Percentiles rank a stretch among this genome's conserved stretches.
Evolutionary conservation across 2,797 vertebrate genomes (phyloP).

Genomic region (Urosaurus nigricauda): DNA sequence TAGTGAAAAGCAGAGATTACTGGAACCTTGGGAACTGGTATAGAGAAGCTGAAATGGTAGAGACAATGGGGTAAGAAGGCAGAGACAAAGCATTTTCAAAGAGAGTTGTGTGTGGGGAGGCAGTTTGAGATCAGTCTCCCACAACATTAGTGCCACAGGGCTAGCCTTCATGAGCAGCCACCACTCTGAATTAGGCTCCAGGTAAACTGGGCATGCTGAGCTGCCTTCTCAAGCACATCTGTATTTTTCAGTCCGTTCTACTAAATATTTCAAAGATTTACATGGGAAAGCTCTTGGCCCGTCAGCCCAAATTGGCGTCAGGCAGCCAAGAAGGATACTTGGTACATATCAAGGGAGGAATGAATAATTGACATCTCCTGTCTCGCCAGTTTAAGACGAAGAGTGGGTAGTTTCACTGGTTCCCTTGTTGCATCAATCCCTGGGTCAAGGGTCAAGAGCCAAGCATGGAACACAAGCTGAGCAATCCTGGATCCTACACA

Average conservation of each 20-base stretch:
- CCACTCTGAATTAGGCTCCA: background rate
- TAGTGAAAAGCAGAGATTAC: background rate
- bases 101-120: background rate
- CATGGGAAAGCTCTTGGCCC: conserved; percentile 66
- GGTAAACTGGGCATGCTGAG: background rate
- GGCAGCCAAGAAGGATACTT: background rate
- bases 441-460: background rate
- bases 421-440: accelerated
- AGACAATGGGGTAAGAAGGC: background rate
- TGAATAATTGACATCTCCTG: conserved; percentile 60
- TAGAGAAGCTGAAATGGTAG: background rate
- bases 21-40: background rate
- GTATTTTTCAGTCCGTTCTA: conserved; percentile 50
- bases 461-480: background rate
- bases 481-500: background rate
- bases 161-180: background rate
- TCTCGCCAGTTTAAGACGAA: background rate
- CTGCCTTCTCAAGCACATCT: conserved; percentile 26
- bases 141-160: background rate
- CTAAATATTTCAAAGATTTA: conserved; percentile 76
- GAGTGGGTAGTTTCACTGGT: background rate
- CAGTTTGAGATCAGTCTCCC: background rate
- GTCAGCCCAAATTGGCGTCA: conserved; percentile 31
- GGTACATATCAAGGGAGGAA: background rate
- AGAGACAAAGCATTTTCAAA: background rate